phyloP scores from a whole-genome alignment of 2,113 vertebrate species.

The Poicephalus meyeri region DNA sequence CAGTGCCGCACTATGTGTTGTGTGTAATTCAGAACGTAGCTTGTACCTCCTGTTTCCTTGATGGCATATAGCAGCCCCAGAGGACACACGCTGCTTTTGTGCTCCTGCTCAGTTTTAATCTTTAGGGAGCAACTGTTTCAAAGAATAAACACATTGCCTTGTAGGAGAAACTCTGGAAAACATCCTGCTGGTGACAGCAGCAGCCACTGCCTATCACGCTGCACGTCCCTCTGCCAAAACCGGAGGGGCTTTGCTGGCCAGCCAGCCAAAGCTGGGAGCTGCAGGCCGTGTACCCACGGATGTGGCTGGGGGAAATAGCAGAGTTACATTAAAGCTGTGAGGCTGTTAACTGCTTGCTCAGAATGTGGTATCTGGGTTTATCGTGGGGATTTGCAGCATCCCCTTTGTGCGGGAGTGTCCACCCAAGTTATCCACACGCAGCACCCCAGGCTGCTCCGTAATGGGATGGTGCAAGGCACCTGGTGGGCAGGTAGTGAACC shows the following conservation, averaged over 20 bases:
- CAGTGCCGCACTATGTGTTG: not conserved
- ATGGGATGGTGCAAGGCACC: accelerated
- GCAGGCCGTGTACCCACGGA: not conserved
- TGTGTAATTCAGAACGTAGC: not conserved
- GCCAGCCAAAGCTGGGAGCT: not conserved
- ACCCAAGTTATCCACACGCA: accelerated
- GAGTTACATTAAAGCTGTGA: not conserved
- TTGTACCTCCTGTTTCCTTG: not conserved
- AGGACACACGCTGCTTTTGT: not conserved
- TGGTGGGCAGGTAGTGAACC: accelerated
- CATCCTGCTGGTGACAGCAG: conserved; percentile 18
- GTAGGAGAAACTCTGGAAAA: conserved; percentile 7
- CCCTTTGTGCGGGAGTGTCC: not conserved
- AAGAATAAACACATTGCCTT: conserved; percentile 16
- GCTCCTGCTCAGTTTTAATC: conserved; percentile 5
- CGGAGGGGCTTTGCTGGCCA: not conserved
- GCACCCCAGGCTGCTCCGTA: accelerated
- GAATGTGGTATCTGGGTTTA: not conserved
- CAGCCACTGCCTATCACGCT: not conserved
- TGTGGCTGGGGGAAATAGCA: not conserved
- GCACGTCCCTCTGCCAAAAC: not conserved
- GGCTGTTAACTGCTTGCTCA: not conserved
- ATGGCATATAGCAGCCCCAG: not conserved
- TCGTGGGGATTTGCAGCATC: not conserved
- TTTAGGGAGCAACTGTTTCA: conserved; percentile 48